Evolutionary conservation across 2,797 vertebrate genomes (phyloP).

Genomic region (Clarias platycephalus): DNA sequence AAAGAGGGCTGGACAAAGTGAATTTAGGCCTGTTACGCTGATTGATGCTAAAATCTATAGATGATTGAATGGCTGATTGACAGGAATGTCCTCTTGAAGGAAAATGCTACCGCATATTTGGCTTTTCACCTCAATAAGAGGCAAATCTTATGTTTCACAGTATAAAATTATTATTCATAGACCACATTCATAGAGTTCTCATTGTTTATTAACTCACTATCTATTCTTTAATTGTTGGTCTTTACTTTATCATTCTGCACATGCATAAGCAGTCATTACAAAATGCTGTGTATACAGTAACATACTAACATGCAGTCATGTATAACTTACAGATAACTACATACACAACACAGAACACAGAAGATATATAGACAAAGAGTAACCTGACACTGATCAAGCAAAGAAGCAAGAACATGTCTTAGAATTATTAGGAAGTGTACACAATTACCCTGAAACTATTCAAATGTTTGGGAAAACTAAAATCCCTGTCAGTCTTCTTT

Average conservation of each 20-base stretch:
- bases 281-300: neutral
- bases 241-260: neutral
- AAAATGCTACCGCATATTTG: neutral
- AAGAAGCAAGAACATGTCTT: neutral
- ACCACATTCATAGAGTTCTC: neutral
- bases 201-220: neutral
- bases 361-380: neutral
- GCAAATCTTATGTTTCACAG: neutral
- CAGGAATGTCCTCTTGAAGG: slow-evolving; percentile 25
- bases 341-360: neutral
- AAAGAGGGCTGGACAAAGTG: slow-evolving; percentile 45
- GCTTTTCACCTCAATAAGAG: neutral
- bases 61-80: slow-evolving; percentile 30
- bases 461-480: neutral
- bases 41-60: slow-evolving; percentile 41
- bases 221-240: neutral
- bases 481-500: slow-evolving; percentile 9
- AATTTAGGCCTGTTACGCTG: slow-evolving; percentile 39
- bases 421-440: neutral
- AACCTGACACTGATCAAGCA: neutral
- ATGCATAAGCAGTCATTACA: neutral
- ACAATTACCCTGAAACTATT: neutral
- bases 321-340: neutral
- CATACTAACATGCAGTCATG: neutral
- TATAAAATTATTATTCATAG: neutral